Evolutionary conservation across 2,888 invertebrate genomes (phyloP), one percentile per base, ranked within the genome.

Genomic region (Aspidapion aeneum): DNA sequence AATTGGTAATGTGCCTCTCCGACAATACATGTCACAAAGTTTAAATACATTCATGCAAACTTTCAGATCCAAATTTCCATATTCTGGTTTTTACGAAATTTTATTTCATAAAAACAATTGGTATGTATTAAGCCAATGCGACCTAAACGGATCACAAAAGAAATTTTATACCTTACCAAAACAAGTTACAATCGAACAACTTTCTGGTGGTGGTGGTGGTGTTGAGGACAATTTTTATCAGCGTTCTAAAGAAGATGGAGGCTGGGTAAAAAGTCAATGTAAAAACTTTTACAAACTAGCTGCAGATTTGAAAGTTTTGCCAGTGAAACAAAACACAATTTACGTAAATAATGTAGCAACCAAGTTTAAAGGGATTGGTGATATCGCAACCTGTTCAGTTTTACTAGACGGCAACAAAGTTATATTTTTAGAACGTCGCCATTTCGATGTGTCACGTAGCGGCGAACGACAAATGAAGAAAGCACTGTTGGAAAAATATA

Each of bases 121-220:
- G 57, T 18, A n/a, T 57, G 16, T 57, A n/a, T 17, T 57, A 35
- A 57, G 57, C n/a, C 22, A 35, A 9, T 57, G 57, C 9, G 18
- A 35, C 22, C 17, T 57, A n/a, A 22, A 57, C 35, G 57, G 57
- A 21, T 17, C 57, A 1, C 21, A 57, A 18, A n/a, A 1, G 35
- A 22, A n/a, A 5, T 57, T 35, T 21, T 57, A 57, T 18, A 1
- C 3, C 0, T 2, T 57, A 18, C 57, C 57, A 2, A 57, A 22
- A 18, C 2, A 57, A 12, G 48, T n/a, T 20, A 57, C 18, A 7
- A 35, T 35, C 12, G 35, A 35, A 35, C 5, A 35, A 35, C 12
- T 12, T 7, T 7, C 35, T 12, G 5, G 35, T 7, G 12, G 35
- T 3, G n/a, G n/a, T n/a, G 5, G 12, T 7, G 35, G 12, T 35